Evolutionary conservation across 2,888 invertebrate species (phyloP).

Genomic region (Nephrotoma flavescens): DNA sequence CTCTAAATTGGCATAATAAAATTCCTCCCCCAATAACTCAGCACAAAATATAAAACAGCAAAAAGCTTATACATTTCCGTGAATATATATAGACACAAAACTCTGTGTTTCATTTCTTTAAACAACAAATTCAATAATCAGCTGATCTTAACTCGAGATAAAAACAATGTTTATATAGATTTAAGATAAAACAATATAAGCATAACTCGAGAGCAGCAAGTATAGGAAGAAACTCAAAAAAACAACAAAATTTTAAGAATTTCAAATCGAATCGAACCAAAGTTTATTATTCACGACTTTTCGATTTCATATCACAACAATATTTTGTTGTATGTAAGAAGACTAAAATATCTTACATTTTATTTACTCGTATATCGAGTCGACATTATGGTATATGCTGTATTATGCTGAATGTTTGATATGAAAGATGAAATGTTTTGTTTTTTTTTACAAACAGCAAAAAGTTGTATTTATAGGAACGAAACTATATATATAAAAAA

Average conservation of each 20-base stretch:
- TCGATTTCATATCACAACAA: background rate
- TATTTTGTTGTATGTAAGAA: background rate
- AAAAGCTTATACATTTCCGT: background rate
- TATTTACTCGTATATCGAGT: too few relatives aligned
- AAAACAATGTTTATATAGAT: conserved; percentile 11
- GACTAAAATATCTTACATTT: background rate
- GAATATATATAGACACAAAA: background rate
- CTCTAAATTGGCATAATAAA: background rate
- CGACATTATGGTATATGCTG: background rate
- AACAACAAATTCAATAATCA: conserved; percentile 8
- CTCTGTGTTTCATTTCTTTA: background rate
- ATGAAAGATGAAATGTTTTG: background rate
- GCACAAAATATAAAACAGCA: background rate
- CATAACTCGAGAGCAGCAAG: background rate
- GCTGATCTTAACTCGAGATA: conserved; percentile 12
- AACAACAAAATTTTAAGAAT: background rate
- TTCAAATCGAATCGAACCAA: background rate
- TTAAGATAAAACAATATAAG: background rate
- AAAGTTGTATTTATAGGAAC: background rate
- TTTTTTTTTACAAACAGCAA: background rate
- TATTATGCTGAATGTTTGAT: background rate
- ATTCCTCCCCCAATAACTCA: background rate
- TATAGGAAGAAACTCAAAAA: background rate
- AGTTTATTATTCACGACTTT: background rate
- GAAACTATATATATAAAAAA: background rate